Percentiles rank a stretch among this genome's conserved stretches.
These are phyloP conservation scores for Lagopus muta DNA, from an alignment of 2,113 vertebrate species.

Conservation along the genomic window DNA sequence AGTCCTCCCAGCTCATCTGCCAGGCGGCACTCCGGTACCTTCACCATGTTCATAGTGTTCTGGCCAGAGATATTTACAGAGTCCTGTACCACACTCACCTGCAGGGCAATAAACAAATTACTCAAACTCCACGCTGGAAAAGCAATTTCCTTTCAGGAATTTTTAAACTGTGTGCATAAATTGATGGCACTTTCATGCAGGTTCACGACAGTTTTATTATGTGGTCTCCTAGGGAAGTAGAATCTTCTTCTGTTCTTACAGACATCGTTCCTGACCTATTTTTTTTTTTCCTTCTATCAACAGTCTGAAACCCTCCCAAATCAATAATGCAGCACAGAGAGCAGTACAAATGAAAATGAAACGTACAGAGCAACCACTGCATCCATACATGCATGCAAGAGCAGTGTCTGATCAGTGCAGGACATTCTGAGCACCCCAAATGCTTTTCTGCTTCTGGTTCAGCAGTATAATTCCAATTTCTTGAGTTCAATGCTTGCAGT, in stretches of 20 bases:
- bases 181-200: neutral
- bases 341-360: neutral
- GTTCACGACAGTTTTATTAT: neutral
- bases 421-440: neutral
- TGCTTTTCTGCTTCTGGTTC: neutral
- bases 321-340: slow-evolving; percentile 37
- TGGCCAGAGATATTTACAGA: slow-evolving; percentile 98
- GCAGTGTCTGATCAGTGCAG: neutral
- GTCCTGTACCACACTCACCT: slow-evolving; percentile 99
- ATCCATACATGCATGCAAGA: neutral
- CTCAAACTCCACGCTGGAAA: neutral
- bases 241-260: neutral
- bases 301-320: neutral
- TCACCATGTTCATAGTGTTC: slow-evolving; percentile 97
- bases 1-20: slow-evolving; percentile 95
- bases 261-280: slow-evolving; percentile 23
- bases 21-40: slow-evolving; percentile 94
- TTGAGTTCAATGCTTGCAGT: neutral
- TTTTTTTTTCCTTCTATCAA: neutral
- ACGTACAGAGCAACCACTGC: neutral
- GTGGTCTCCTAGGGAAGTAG: neutral
- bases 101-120: neutral
- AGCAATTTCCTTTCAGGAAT: accelerated
- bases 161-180: neutral
- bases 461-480: neutral